Evolutionary conservation across 37 sponge, comb jelly and placozoan species (phyloP).

Genomic region (Dysidea cf. avara): DNA sequence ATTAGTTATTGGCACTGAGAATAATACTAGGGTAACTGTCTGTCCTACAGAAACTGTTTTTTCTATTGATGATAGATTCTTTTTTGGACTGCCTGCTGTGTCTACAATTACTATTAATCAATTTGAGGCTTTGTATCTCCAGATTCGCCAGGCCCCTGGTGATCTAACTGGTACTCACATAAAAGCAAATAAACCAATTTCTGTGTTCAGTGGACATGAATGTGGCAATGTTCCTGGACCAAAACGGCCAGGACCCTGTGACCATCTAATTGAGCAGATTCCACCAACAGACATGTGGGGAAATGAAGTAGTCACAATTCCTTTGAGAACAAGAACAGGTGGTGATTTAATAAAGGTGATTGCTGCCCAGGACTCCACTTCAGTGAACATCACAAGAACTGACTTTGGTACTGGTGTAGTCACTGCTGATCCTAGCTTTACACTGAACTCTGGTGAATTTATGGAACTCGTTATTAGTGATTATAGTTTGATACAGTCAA

Average conservation of each 20-base stretch:
- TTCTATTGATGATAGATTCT: not conserved
- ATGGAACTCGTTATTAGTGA: slow-evolving; percentile 14
- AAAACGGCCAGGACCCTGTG: slow-evolving; percentile 29
- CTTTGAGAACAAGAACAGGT: slow-evolving; percentile 17
- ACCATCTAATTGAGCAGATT: slow-evolving; percentile 59
- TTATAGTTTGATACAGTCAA: slow-evolving; percentile 44
- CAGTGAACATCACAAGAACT: slow-evolving; percentile 26
- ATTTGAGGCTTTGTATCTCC: slow-evolving; percentile 3
- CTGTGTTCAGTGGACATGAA: slow-evolving; percentile 43
- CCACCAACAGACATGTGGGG: no score
- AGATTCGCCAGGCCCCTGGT: not conserved
- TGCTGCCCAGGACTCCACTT: no score
- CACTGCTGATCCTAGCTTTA: no score
- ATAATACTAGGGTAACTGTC: slow-evolving; percentile 38
- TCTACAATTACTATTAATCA: slow-evolving; percentile 3
- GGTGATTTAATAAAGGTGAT: slow-evolving; percentile 23
- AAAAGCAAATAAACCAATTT: slow-evolving; percentile 9
- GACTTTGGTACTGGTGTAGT: not conserved
- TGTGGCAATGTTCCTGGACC: slow-evolving; percentile 41
- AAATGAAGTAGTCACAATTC: slow-evolving; percentile 17
- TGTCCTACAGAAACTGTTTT: slow-evolving; percentile 4
- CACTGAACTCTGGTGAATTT: slow-evolving; percentile 17
- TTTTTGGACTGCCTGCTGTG: not conserved
- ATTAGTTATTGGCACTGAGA: slow-evolving; percentile 40
- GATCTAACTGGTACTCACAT: slow-evolving; percentile 24